Percentiles rank a stretch among this genome's conserved stretches.
Conservation (phyloP, 2,113 vertebrate genomes). For the Ursus arctos region DNA sequence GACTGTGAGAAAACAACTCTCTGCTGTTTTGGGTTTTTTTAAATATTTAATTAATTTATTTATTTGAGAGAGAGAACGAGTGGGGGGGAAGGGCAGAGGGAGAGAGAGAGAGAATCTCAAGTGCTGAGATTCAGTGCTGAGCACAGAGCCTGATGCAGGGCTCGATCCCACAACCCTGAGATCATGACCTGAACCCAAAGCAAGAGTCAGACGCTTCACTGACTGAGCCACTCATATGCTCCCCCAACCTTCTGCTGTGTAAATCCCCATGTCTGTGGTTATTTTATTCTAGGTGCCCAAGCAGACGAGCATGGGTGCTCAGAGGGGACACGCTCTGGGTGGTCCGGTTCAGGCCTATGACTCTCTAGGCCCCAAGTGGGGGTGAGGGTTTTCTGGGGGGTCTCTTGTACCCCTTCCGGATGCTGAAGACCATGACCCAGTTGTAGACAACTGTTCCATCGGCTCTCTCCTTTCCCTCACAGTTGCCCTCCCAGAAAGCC, state of each 20-base stretch:
- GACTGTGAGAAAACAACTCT: not conserved
- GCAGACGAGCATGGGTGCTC: not conserved
- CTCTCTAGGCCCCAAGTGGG: not conserved
- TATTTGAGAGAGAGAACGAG: not conserved
- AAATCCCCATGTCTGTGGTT: not conserved
- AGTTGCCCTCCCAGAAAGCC: constrained; percentile 49
- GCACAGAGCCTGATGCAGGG: not conserved
- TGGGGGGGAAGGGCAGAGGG: not conserved
- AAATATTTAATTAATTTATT: not conserved
- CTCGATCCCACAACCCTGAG: not conserved
- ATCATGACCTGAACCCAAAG: not conserved
- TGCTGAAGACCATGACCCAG: not conserved
- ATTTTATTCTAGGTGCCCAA: no score
- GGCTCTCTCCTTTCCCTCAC: constrained; percentile 1
- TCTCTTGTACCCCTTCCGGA: no score
- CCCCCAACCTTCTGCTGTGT: not conserved
- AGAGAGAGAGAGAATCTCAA: not conserved
- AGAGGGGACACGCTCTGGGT: not conserved
- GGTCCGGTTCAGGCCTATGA: not conserved
- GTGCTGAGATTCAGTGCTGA: not conserved
- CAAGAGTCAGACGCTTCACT: not conserved
- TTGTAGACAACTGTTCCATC: not conserved
- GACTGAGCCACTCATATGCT: not conserved
- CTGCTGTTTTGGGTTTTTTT: not conserved
- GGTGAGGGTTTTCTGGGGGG: not conserved